A percentile compares a stretch with the other conserved stretches of the same genome.
Conservation (phyloP, 2,113 vertebrate genomes). For the Misgurnus mizolepis region DNA sequence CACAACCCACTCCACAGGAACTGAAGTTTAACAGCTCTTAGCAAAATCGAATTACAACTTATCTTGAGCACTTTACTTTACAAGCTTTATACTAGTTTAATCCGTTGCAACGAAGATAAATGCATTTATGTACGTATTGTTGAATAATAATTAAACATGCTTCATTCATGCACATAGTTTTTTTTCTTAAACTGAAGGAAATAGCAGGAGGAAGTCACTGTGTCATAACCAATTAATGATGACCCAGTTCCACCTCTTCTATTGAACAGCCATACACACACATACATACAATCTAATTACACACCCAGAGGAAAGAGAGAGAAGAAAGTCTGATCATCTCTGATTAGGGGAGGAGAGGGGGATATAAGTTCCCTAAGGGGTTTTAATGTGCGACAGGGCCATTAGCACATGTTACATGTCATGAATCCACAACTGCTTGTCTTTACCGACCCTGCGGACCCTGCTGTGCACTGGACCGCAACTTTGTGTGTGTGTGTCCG, state of each 20-base stretch:
- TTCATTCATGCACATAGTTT: background rate
- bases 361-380: conserved; percentile 63
- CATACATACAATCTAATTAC: conserved; percentile 48
- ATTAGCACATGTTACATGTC: conserved; percentile 78
- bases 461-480: conserved; percentile 46
- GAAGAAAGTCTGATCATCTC: conserved; percentile 50
- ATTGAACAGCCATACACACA: conserved; percentile 52
- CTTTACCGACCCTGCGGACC: conserved; percentile 53
- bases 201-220: background rate
- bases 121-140: background rate
- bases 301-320: conserved; percentile 42
- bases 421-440: conserved; percentile 68
- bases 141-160: background rate
- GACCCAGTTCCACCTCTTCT: conserved; percentile 57
- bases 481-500: conserved; percentile 9
- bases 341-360: conserved; percentile 56
- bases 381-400: conserved; percentile 68
- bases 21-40: conserved; percentile 13
- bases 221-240: conserved; percentile 58
- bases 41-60: background rate
- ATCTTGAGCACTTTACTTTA: conserved; percentile 5
- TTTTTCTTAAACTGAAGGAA: background rate
- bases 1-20: conserved; percentile 19
- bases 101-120: background rate
- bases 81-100: conserved; percentile 4